Base-by-base conservation (phyloP, 1,140 invertebrate genomes). In the Atopsyche davidsoni region DNA sequence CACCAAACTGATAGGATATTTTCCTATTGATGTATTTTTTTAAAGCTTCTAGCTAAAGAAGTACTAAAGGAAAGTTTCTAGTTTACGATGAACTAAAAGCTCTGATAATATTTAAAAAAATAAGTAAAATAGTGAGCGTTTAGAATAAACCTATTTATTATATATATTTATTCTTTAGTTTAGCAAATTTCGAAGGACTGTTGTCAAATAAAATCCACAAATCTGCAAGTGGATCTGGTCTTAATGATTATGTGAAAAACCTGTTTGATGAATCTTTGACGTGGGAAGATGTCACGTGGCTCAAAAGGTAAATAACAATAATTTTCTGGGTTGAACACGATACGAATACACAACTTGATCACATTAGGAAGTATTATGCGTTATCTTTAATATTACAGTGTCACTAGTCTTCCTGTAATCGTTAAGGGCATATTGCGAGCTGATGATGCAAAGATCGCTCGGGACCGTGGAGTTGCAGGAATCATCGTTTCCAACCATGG, bases 401-500 rank as follows among this genome's bases (percentile, higher is more conserved):
- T 86, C 10, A 92, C 89, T 0, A 77, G 75, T 4, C 64, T 97
- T 11, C 91, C 93, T 1, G 79, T 98, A 17, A 74, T 97, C 28
- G 72, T 92, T 0, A 98, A 98, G 75, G 94, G 94, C 13, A 80
- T 97, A 46, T 67, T 96, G 19, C 89, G 90, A 4, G 79, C 77
- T 1, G 87, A 94, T 61, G 94, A 97, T 75, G 92, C 92, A 0
- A 53, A 82, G 9, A 68, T 85, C 48, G 91, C 85, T 1, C 68
- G 83, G 1, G 70, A 91, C 60, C 68, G 79, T 36, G 90, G 89
- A 10, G 87, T 80, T 34, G 66, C 75, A 13, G 93, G 76, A 1
- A 83, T 97, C 36, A 70, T 92, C 7, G 91, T 97, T 7, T 96
- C 92, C 0, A 96, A 95, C 71, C 92, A 96, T 68, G 92, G 92